Evolutionary conservation across 53 echinoderm and acorn worm species (phyloP).

Genomic region (Apostichopus leukothele): DNA sequence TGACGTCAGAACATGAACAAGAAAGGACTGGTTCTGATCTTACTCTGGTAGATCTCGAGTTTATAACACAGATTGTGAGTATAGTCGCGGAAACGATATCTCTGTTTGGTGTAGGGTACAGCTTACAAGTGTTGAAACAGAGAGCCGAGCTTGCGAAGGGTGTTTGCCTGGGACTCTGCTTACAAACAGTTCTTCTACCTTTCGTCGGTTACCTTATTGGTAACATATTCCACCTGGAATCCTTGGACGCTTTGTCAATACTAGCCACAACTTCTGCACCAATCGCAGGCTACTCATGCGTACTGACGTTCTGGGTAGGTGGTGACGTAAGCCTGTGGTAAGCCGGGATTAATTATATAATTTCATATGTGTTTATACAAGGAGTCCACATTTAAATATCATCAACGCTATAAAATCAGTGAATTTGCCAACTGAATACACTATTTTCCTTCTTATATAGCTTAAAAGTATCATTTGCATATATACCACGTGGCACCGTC

Average conservation of each 20-base stretch:
- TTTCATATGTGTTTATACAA: too few species aligned
- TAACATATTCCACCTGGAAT: background rate
- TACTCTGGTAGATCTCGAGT: background rate
- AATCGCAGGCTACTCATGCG: constrained; percentile 10
- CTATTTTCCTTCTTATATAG: too few species aligned
- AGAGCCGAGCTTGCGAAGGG: background rate
- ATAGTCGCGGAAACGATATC: background rate
- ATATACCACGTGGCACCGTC: too few species aligned
- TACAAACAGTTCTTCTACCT: constrained; percentile 16
- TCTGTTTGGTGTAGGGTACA: constrained; percentile 25
- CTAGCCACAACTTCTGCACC: background rate
- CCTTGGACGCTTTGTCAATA: background rate
- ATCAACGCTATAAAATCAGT: too few species aligned
- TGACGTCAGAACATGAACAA: background rate
- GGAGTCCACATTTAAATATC: too few species aligned
- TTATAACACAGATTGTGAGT: constrained; percentile 1
- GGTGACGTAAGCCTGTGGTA: constrained; percentile 14
- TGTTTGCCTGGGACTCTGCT: background rate
- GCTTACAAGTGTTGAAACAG: background rate
- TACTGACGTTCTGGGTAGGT: constrained; percentile 24
- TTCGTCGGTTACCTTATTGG: constrained; percentile 26
- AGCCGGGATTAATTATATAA: background rate
- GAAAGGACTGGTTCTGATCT: background rate
- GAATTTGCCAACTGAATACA: too few species aligned
- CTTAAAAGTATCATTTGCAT: too few species aligned